Evolutionary conservation across 2,888 invertebrate species (phyloP).

Genomic region (Drosophila peninsularis): DNA sequence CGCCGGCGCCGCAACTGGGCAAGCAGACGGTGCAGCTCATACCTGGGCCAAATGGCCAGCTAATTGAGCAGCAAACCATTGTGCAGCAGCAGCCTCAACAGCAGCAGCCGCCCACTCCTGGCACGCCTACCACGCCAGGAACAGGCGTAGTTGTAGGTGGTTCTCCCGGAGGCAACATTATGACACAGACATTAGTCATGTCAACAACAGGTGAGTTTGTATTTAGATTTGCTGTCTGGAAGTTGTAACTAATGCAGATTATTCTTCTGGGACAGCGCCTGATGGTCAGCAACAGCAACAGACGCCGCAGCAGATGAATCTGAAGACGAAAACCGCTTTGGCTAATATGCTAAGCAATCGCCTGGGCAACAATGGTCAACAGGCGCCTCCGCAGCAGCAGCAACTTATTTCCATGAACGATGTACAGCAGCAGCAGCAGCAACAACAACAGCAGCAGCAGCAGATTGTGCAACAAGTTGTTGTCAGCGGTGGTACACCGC

Average conservation of each 20-base stretch:
- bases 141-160: slow-evolving; percentile 46
- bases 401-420: slow-evolving; percentile 62
- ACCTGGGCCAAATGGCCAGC: slow-evolving; percentile 69
- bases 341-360: slow-evolving; percentile 97
- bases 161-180: slow-evolving; percentile 56
- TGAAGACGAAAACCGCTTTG: slow-evolving; percentile 96
- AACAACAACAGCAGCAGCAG: slow-evolving; percentile 58
- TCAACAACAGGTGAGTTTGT: slow-evolving; percentile 51
- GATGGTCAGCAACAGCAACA: slow-evolving; percentile 84
- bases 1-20: slow-evolving; percentile 65
- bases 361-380: slow-evolving; percentile 86
- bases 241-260: background rate
- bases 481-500: slow-evolving; percentile 61
- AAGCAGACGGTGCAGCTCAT: slow-evolving; percentile 82
- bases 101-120: slow-evolving; percentile 50
- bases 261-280: slow-evolving; percentile 20
- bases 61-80: slow-evolving; percentile 76
- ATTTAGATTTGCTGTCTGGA: background rate
- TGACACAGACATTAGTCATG: slow-evolving; percentile 79
- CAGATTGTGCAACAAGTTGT: slow-evolving; percentile 81
- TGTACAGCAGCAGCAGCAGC: slow-evolving; percentile 61
- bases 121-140: slow-evolving; percentile 64
- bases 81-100: slow-evolving; percentile 59
- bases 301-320: slow-evolving; percentile 88
- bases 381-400: slow-evolving; percentile 52